Evolutionary conservation across 2,888 invertebrate genomes (phyloP).

Genomic region (Drosophila antonietae): DNA sequence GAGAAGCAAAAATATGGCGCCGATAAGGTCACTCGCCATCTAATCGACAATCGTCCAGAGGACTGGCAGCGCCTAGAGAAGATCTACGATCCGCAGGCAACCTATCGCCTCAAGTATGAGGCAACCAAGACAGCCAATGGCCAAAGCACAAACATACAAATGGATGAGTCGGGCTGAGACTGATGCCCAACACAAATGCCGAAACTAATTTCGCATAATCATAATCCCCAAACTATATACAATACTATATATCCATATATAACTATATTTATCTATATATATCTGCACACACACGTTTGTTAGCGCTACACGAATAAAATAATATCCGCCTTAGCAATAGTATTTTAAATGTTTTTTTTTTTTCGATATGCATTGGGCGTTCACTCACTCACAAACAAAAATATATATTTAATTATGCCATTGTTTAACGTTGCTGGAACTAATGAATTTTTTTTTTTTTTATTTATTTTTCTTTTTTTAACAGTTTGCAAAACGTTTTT

Average conservation of each 20-base stretch:
- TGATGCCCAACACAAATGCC: constrained; percentile 17
- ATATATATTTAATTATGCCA: constrained; percentile 3
- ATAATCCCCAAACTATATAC: neutral
- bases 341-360: neutral
- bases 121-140: constrained; percentile 80
- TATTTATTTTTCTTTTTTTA: neutral
- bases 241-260: neutral
- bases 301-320: constrained; percentile 4
- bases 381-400: neutral
- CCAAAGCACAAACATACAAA: neutral
- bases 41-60: constrained; percentile 85
- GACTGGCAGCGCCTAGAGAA: constrained; percentile 87
- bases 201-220: neutral
- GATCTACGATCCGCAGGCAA: constrained; percentile 88
- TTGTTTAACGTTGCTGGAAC: constrained; percentile 4
- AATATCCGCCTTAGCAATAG: neutral
- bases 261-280: neutral
- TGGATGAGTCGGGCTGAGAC: constrained; percentile 21
- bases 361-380: constrained; percentile 7
- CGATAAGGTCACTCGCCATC: constrained; percentile 87
- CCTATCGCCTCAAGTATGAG: constrained; percentile 87
- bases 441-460: constrained; percentile 4
- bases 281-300: neutral
- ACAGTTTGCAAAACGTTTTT: constrained; percentile 8
- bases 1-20: constrained; percentile 88